phyloP scores from a whole-genome alignment of 2,797 vertebrate genomes.

The Coregonus sp. region DNA sequence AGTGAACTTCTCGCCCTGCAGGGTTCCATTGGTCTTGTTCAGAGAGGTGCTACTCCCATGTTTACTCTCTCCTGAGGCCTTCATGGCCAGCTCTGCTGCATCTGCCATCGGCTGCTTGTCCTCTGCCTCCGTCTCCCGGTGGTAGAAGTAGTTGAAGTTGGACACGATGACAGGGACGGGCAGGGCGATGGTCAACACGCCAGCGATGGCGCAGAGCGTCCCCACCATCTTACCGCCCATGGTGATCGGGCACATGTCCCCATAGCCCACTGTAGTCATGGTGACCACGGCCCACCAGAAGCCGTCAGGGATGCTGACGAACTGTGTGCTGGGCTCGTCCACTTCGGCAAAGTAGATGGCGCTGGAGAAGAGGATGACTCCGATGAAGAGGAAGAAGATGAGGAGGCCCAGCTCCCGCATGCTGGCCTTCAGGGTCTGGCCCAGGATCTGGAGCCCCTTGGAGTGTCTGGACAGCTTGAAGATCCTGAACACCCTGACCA shows the following conservation, averaged over 20 bases:
- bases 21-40: constrained; percentile 78
- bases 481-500: constrained; percentile 94
- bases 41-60: constrained; percentile 77
- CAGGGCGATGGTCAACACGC: constrained; percentile 83
- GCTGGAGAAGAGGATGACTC: constrained; percentile 98
- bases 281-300: constrained; percentile 87
- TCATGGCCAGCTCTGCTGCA: constrained; percentile 10
- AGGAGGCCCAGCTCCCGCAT: constrained; percentile 95
- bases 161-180: constrained; percentile 85
- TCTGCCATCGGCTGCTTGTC: constrained; percentile 70
- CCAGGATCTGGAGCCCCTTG: constrained; percentile 96
- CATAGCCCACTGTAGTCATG: constrained; percentile 85
- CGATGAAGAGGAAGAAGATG: constrained; percentile 98
- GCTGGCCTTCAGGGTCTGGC: constrained; percentile 96
- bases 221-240: constrained; percentile 83
- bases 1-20: constrained; percentile 34
- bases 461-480: constrained; percentile 87
- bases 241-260: constrained; percentile 81
- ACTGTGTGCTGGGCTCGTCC: constrained; percentile 16
- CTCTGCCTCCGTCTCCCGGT: constrained; percentile 76
- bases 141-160: constrained; percentile 87
- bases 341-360: constrained; percentile 93
- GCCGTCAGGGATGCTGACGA: constrained; percentile 91
- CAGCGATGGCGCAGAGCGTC: constrained; percentile 78
- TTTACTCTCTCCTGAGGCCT: constrained; percentile 51